Percentiles rank a stretch among this genome's conserved stretches.
These are phyloP conservation scores for Melolontha melolontha DNA, from an alignment of 2,888 invertebrate species.

Conservation along the genomic window DNA sequence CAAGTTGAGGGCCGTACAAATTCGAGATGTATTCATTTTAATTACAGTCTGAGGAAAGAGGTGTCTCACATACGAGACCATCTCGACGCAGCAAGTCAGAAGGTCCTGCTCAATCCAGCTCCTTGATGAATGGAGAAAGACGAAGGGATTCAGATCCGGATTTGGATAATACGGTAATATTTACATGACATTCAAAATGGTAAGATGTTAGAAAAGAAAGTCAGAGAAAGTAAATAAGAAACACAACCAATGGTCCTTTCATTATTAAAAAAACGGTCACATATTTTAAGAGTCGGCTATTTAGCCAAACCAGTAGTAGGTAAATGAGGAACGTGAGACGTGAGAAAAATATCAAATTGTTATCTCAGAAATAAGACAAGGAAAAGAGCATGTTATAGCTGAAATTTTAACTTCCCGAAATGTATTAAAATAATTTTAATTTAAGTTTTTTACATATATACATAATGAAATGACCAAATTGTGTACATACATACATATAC, in stretches of 20 bases:
- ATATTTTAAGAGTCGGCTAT: no score
- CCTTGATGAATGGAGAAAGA: constrained; percentile 60
- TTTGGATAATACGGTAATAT: constrained; percentile 61
- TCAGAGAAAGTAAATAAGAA: constrained; percentile 9
- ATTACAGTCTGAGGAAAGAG: constrained; percentile 79
- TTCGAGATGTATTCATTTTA: constrained; percentile 66
- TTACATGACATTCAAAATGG: constrained; percentile 35
- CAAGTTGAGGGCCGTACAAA: constrained; percentile 21
- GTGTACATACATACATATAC: no score
- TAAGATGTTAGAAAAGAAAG: constrained; percentile 31
- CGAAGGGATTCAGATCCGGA: constrained; percentile 65
- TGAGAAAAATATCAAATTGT: no score
- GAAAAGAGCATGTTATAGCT: no score
- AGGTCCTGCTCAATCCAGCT: constrained; percentile 70
- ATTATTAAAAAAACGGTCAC: background rate
- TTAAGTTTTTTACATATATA: no score
- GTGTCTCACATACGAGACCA: constrained; percentile 69
- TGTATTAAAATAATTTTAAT: no score
- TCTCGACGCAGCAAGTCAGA: constrained; percentile 84
- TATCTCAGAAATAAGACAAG: no score
- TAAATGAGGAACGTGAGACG: no score
- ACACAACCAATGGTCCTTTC: constrained; percentile 17
- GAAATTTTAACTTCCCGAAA: no score
- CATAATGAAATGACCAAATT: no score
- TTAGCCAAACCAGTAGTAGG: no score